phyloP scores from a whole-genome alignment of 1,140 invertebrate genomes.

The Arion vulgaris region DNA sequence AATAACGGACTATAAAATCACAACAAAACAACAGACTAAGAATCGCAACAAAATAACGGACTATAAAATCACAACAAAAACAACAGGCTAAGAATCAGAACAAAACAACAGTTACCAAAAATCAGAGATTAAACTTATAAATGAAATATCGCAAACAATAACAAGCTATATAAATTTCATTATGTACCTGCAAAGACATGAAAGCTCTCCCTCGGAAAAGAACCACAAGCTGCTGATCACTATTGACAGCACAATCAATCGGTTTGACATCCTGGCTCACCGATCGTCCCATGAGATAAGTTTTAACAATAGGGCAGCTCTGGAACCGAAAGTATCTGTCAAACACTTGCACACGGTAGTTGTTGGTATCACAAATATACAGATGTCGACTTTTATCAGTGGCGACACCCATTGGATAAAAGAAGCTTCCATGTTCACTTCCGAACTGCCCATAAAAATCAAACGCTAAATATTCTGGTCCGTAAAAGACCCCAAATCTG shows the following conservation, averaged over 20 bases:
- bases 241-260: constrained; percentile 33
- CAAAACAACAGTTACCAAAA: too few species aligned
- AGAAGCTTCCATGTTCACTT: constrained; percentile 18
- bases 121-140: too few species aligned
- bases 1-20: too few species aligned
- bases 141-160: too few species aligned
- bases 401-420: constrained; percentile 26
- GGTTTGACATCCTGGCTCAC: constrained; percentile 31
- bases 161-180: too few species aligned
- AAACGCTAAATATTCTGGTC: constrained; percentile 22
- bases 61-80: too few species aligned
- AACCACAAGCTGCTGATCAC: constrained; percentile 1
- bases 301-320: constrained; percentile 2
- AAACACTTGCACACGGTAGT: constrained; percentile 32
- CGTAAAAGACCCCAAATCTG: constrained; percentile 26
- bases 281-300: constrained; percentile 19
- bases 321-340: constrained; percentile 13
- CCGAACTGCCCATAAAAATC: constrained; percentile 25
- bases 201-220: constrained; percentile 22
- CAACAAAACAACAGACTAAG: too few species aligned
- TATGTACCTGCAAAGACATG: constrained; percentile 24
- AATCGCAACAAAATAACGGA: too few species aligned
- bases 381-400: not conserved
- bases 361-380: constrained; percentile 28
- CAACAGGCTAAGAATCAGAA: too few species aligned